These are phyloP conservation scores for Rhinella marina DNA, from an alignment of 2,797 vertebrate species.

Conservation along the genomic window DNA sequence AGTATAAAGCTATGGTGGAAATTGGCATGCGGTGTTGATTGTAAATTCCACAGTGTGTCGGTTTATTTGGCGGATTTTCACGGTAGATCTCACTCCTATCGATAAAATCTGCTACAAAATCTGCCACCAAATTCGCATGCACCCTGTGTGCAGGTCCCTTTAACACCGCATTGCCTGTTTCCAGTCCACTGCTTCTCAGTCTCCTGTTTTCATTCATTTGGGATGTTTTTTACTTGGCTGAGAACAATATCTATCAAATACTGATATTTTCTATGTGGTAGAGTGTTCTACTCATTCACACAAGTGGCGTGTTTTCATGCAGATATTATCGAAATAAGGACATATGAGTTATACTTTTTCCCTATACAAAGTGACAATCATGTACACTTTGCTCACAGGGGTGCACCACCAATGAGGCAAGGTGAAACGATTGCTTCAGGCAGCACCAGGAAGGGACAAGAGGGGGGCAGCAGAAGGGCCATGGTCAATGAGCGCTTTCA, in stretches of 20 bases:
- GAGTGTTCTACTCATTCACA: neutral
- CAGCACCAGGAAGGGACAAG: too few relatives aligned
- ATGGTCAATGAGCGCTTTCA: too few relatives aligned
- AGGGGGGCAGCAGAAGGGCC: too few relatives aligned
- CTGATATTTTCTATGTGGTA: neutral
- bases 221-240: conserved; percentile 19
- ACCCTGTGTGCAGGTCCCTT: neutral
- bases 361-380: neutral
- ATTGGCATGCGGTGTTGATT: too few relatives aligned
- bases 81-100: too few relatives aligned
- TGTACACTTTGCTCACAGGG: too few relatives aligned
- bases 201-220: neutral
- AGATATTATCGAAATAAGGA: neutral
- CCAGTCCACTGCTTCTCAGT: neutral
- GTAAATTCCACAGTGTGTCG: too few relatives aligned
- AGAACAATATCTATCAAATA: neutral
- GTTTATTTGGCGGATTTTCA: too few relatives aligned
- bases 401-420: too few relatives aligned
- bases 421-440: too few relatives aligned
- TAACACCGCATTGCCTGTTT: neutral
- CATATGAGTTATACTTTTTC: neutral
- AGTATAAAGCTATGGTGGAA: too few relatives aligned
- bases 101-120: neutral
- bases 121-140: neutral
- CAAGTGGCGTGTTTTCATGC: neutral